phyloP scores from a whole-genome alignment of 2,797 vertebrate species.

The Synanceia verrucosa region DNA sequence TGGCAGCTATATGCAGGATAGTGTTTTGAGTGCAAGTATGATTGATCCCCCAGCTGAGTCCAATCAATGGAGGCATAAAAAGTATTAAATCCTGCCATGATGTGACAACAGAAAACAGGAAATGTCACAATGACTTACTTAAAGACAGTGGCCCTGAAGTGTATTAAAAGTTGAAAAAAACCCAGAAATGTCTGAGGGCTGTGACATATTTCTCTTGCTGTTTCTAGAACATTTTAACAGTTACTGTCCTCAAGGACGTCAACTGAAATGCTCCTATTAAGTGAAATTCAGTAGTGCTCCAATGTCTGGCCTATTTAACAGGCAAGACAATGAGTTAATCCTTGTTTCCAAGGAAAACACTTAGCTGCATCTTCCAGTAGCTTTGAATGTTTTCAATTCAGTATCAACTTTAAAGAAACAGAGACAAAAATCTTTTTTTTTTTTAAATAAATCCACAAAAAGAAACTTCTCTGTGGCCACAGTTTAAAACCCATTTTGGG shows the following conservation, averaged over 20 bases:
- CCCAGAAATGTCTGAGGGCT: not conserved
- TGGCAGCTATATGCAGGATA: slow-evolving; percentile 15
- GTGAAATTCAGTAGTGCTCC: slow-evolving; percentile 26
- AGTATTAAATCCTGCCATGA: slow-evolving; percentile 47
- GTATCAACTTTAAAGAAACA: slow-evolving; percentile 13
- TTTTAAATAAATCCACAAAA: not conserved
- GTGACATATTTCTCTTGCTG: slow-evolving; percentile 48
- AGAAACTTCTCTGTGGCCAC: not conserved
- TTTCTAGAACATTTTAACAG: slow-evolving; percentile 48
- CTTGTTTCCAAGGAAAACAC: slow-evolving; percentile 73
- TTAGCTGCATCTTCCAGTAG: slow-evolving; percentile 34
- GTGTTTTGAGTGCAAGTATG: slow-evolving; percentile 40
- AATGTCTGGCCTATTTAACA: slow-evolving; percentile 39
- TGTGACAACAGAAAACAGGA: slow-evolving; percentile 43
- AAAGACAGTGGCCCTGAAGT: not conserved
- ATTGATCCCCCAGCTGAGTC: slow-evolving; percentile 61
- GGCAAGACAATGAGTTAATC: slow-evolving; percentile 45
- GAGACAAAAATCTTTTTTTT: not conserved
- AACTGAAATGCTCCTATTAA: slow-evolving; percentile 45
- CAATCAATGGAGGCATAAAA: slow-evolving; percentile 59
- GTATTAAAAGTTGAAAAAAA: slow-evolving; percentile 21
- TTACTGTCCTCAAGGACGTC: slow-evolving; percentile 56
- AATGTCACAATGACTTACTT: slow-evolving; percentile 13
- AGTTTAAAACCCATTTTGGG: slow-evolving; percentile 7
- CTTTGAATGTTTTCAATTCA: slow-evolving; percentile 30